These are phyloP conservation scores for Drosophila fuyamai DNA, from an alignment of 1,140 invertebrate genomes.

Conservation along the genomic window DNA sequence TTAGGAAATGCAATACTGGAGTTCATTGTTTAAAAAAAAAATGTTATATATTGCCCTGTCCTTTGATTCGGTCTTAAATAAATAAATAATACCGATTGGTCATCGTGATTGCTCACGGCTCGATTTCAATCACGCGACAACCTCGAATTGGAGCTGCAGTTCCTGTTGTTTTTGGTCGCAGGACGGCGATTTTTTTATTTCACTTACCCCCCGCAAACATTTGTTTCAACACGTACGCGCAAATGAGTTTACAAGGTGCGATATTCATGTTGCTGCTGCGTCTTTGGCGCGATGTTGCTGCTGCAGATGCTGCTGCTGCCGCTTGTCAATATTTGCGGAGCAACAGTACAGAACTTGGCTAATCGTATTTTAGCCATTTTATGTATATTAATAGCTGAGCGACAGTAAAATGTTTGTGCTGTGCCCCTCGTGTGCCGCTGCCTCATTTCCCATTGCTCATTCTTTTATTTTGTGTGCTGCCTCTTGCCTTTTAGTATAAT, in stretches of 20 bases:
- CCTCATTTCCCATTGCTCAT: conserved; percentile 48
- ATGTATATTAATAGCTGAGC: conserved; percentile 77
- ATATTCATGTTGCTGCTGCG: conserved; percentile 78
- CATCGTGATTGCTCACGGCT: conserved; percentile 25
- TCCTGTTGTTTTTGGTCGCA: conserved; percentile 42
- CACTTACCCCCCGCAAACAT: conserved; percentile 81
- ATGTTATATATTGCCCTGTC: too few species aligned
- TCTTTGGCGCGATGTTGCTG: conserved; percentile 46
- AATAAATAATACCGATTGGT: neutral
- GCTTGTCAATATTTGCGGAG: conserved; percentile 77
- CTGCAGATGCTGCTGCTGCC: conserved; percentile 50
- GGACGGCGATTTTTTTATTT: conserved; percentile 45
- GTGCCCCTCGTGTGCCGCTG: conserved; percentile 40
- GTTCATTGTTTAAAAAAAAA: too few species aligned
- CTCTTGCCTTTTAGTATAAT: conserved; percentile 61
- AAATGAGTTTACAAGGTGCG: conserved; percentile 84
- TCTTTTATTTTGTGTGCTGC: conserved; percentile 18
- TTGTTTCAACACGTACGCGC: conserved; percentile 84
- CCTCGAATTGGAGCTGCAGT: conserved; percentile 34
- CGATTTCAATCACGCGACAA: conserved; percentile 14
- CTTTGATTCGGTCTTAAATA: too few species aligned
- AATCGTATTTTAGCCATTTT: conserved; percentile 79
- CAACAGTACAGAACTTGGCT: conserved; percentile 64
- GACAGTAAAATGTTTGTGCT: conserved; percentile 20
- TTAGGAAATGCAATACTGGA: too few species aligned